phyloP scores from a whole-genome alignment of 2,888 invertebrate genomes.

The Caenorhabditis wallacei region DNA sequence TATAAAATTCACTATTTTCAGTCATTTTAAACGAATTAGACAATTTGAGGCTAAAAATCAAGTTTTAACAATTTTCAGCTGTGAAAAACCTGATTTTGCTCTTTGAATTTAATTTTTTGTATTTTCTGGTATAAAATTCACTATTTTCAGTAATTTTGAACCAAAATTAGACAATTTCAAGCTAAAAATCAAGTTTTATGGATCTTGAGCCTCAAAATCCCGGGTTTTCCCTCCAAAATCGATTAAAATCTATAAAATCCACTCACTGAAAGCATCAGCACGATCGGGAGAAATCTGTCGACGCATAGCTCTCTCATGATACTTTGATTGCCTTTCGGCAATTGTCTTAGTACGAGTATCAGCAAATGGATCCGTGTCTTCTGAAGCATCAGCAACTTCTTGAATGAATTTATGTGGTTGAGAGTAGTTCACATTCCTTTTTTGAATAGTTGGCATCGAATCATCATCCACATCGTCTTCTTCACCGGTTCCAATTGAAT shows the following conservation, averaged over 20 bases:
- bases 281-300: constrained; percentile 96
- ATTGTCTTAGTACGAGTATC: constrained; percentile 93
- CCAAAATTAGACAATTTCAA: too few relatives aligned
- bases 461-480: constrained; percentile 88
- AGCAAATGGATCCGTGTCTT: constrained; percentile 94
- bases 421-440: constrained; percentile 67
- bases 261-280: constrained; percentile 93
- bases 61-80: too few relatives aligned
- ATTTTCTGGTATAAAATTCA: too few relatives aligned
- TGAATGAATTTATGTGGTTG: constrained; percentile 75
- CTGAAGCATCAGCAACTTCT: constrained; percentile 76
- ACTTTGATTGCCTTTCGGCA: constrained; percentile 97
- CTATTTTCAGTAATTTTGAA: too few relatives aligned
- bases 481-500: constrained; percentile 96
- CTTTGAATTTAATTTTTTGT: too few relatives aligned
- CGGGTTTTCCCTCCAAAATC: too few relatives aligned
- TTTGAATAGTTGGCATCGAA: constrained; percentile 65
- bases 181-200: too few relatives aligned
- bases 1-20: too few relatives aligned
- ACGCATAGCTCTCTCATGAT: constrained; percentile 91
- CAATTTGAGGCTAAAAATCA: too few relatives aligned
- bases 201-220: too few relatives aligned
- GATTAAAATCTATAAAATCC: neutral
- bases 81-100: too few relatives aligned
- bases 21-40: too few relatives aligned